These are phyloP conservation scores for Lucilia sericata DNA, from an alignment of 1,140 invertebrate genomes.

Conservation along the genomic window DNA sequence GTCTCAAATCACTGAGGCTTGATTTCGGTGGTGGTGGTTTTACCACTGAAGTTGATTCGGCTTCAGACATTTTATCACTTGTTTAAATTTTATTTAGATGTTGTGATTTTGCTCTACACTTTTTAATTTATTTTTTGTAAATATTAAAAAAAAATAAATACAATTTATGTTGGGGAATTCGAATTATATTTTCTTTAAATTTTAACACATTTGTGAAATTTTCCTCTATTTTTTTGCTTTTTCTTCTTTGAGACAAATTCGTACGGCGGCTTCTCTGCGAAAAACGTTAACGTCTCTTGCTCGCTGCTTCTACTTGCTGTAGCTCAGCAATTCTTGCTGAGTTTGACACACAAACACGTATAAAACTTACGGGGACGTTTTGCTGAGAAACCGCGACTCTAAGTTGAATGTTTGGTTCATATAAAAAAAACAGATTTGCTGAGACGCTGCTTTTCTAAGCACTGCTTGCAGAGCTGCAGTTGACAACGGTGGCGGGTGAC, in stretches of 20 bases:
- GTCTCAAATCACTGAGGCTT: constrained; percentile 61
- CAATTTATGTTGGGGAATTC: background rate
- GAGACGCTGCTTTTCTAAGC: too few relatives aligned
- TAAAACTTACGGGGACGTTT: too few relatives aligned
- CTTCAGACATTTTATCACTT: constrained; percentile 21
- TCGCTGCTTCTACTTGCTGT: too few relatives aligned
- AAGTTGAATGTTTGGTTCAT: too few relatives aligned
- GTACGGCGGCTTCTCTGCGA: background rate
- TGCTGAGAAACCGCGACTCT: too few relatives aligned
- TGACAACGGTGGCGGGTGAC: too few relatives aligned
- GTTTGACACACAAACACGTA: too few relatives aligned
- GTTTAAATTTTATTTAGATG: background rate
- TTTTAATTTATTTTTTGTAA: background rate
- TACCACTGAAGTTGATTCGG: background rate
- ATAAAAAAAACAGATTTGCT: too few relatives aligned
- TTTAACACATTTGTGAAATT: constrained; percentile 25
- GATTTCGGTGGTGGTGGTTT: constrained; percentile 49
- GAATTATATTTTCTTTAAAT: background rate
- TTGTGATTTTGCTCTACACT: background rate
- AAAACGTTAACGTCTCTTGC: too few relatives aligned
- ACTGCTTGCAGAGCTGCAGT: too few relatives aligned
- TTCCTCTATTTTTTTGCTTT: background rate
- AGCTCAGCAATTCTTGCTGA: too few relatives aligned
- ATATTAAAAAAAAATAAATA: background rate
- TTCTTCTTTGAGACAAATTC: constrained; percentile 14